Percentiles rank a stretch among this genome's conserved stretches.
phyloP scores from a whole-genome alignment of 2,797 vertebrate species.

The Threskiornis aethiopicus region DNA sequence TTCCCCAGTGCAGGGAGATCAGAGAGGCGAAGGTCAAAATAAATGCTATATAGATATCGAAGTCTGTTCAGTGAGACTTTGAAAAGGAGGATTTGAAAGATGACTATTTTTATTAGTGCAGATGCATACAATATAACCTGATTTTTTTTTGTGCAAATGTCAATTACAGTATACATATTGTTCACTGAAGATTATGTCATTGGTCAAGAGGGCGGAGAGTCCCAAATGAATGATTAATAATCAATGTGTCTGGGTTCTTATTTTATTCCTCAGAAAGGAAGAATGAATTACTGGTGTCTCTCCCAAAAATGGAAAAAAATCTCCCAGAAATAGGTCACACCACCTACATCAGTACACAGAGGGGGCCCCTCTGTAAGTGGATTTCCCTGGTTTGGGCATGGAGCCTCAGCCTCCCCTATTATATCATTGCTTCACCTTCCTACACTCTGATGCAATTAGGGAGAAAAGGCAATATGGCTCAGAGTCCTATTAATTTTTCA shows the following conservation, averaged over 20 bases:
- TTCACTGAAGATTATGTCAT: conserved; percentile 69
- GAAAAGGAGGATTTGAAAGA: conserved; percentile 74
- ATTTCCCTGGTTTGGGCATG: background rate
- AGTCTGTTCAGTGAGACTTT: conserved; percentile 67
- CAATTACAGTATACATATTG: conserved; percentile 73
- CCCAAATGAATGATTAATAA: conserved; percentile 77
- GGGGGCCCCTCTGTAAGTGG: background rate
- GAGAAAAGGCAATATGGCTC: background rate
- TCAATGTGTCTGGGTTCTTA: conserved; percentile 75
- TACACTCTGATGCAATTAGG: conserved; percentile 36
- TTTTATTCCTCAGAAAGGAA: conserved; percentile 71
- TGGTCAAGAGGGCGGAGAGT: conserved; percentile 71
- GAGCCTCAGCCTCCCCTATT: background rate
- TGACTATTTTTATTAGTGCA: conserved; percentile 77
- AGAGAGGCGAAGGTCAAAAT: conserved; percentile 49
- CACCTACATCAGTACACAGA: background rate
- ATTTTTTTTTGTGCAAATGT: conserved; percentile 73
- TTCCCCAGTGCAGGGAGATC: background rate
- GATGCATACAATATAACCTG: conserved; percentile 71
- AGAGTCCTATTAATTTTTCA: conserved; percentile 30
- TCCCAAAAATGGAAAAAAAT: conserved; percentile 64
- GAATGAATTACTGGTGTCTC: conserved; percentile 70
- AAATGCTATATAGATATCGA: conserved; percentile 68
- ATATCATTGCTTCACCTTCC: background rate
- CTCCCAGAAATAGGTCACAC: conserved; percentile 45